Evolutionary conservation across 2,888 invertebrate genomes (phyloP).

Genomic region (Dynastes grantii): DNA sequence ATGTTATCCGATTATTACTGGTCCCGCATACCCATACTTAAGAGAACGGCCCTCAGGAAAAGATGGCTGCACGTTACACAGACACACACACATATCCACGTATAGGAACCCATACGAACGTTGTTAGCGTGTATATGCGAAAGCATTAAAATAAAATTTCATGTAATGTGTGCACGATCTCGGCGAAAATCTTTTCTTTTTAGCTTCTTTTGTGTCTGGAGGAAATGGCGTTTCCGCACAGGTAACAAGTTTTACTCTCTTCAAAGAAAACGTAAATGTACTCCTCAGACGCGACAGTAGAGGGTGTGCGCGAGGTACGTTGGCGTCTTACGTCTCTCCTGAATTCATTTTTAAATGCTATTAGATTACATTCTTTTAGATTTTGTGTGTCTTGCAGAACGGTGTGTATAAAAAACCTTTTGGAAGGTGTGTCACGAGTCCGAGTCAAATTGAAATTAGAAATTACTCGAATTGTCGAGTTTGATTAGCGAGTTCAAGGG

Average conservation of each 20-base stretch:
- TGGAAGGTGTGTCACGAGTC: too few species aligned
- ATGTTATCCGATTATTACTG: conserved; percentile 37
- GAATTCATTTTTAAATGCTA: conserved; percentile 1
- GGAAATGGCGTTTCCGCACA: conserved; percentile 22
- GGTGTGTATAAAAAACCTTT: too few species aligned
- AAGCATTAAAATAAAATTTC: conserved; percentile 28
- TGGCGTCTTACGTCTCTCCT: background rate
- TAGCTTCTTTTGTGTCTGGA: conserved; percentile 21
- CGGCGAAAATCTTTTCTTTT: conserved; percentile 13
- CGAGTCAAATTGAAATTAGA: too few species aligned
- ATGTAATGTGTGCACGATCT: conserved; percentile 19
- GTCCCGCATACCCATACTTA: background rate
- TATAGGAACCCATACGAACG: background rate
- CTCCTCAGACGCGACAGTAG: background rate
- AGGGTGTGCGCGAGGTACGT: background rate
- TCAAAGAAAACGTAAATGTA: conserved; percentile 25
- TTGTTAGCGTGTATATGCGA: background rate
- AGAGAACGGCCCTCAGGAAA: background rate
- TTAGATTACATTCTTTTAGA: background rate
- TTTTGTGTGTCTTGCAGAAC: too few species aligned
- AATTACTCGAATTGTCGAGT: too few species aligned
- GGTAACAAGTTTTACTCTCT: conserved; percentile 29
- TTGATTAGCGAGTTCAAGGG: too few species aligned
- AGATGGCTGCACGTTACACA: background rate
- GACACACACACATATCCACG: background rate